These are phyloP conservation scores for Pseudorhombus dupliciocellatus DNA, from an alignment of 2,113 vertebrate genomes.

Conservation along the genomic window DNA sequence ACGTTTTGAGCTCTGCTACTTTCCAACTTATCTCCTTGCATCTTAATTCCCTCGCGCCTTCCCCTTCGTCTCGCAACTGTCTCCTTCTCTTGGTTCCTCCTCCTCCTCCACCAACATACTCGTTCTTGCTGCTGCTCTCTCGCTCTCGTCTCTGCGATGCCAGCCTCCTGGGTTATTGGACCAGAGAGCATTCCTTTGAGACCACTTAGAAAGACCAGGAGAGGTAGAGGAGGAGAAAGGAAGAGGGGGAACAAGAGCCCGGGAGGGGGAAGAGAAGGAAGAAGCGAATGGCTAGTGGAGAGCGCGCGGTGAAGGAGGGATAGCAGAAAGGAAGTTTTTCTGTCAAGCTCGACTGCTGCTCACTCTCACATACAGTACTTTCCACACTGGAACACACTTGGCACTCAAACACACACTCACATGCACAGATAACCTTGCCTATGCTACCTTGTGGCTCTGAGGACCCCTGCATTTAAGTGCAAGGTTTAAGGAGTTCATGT, in stretches of 20 bases:
- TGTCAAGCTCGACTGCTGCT: conserved; percentile 80
- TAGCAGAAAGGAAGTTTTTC: conserved; percentile 72
- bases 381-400: conserved; percentile 48
- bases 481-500: conserved; percentile 48
- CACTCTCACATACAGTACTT: conserved; percentile 66
- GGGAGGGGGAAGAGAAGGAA: conserved; percentile 31
- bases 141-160: conserved; percentile 65
- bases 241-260: conserved; percentile 58
- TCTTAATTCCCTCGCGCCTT: conserved; percentile 59
- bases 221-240: conserved; percentile 70
- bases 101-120: conserved; percentile 57
- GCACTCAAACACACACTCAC: conserved; percentile 28
- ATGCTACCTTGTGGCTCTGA: conserved; percentile 29
- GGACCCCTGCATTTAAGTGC: conserved; percentile 41
- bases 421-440: conserved; percentile 32
- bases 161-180: conserved; percentile 79
- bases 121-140: conserved; percentile 55
- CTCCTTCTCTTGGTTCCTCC: conserved; percentile 51
- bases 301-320: conserved; percentile 54
- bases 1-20: conserved; percentile 39
- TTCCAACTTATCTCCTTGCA: conserved; percentile 54
- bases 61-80: conserved; percentile 34
- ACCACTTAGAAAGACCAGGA: conserved; percentile 81
- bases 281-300: conserved; percentile 55
- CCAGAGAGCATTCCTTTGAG: conserved; percentile 80